phyloP scores from a whole-genome alignment of 2,797 vertebrate species.

The Characodon lateralis region DNA sequence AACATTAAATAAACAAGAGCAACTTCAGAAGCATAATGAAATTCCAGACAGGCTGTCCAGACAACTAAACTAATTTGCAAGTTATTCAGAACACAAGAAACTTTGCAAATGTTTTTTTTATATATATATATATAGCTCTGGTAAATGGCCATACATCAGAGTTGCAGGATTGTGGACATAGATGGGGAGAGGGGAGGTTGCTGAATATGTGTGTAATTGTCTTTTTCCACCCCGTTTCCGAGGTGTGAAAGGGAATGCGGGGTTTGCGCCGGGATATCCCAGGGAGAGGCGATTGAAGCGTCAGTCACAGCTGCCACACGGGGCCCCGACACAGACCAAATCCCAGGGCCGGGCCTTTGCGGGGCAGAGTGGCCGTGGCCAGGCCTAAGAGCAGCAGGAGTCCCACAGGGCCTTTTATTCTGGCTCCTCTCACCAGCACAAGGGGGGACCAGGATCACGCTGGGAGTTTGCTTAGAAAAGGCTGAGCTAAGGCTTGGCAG shows the following conservation, averaged over 20 bases:
- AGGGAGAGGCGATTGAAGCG: conserved; percentile 80
- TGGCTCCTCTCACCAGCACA: conserved; percentile 72
- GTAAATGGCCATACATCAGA: conserved; percentile 57
- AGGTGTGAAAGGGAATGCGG: conserved; percentile 81
- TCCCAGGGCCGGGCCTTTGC: conserved; percentile 69
- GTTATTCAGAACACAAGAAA: conserved; percentile 63
- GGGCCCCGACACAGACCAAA: conserved; percentile 71
- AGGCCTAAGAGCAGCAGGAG: conserved; percentile 72
- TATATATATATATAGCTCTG: no score
- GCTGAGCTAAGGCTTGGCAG: conserved; percentile 71
- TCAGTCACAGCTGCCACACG: conserved; percentile 84
- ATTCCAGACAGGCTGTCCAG: conserved; percentile 56
- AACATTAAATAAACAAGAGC: conserved; percentile 60
- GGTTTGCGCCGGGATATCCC: conserved; percentile 73
- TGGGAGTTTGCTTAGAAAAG: conserved; percentile 83
- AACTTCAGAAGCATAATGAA: conserved; percentile 56
- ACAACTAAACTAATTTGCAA: conserved; percentile 69
- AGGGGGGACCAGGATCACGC: conserved; percentile 72
- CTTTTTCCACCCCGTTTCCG: conserved; percentile 73
- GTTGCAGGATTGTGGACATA: conserved; percentile 47
- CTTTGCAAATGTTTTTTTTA: conserved; percentile 56
- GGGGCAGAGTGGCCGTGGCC: conserved; percentile 24
- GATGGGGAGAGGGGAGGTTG: conserved; percentile 53
- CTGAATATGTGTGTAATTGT: conserved; percentile 81
- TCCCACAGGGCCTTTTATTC: conserved; percentile 76